Base-by-base conservation (phyloP, 2,797 vertebrate species). In the Neoniphon sammara region DNA sequence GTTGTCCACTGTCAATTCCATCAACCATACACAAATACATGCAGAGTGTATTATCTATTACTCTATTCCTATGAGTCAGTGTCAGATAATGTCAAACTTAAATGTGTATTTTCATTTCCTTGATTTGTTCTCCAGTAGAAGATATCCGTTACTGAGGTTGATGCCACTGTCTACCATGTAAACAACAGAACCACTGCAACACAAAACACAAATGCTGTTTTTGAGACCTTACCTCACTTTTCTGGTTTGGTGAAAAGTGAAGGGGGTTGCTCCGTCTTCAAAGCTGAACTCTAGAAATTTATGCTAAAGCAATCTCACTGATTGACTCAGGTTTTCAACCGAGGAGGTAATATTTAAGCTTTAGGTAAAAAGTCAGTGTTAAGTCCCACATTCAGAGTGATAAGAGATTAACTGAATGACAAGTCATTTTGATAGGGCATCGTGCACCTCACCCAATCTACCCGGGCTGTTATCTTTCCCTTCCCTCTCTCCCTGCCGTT, bases 181-280 rank as follows among this genome's bases (percentile, higher is more conserved):
- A 59, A 75, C 21, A 82, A 72, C 12, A 49, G 61, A 15, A 60
- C 1, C 69, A 66, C 53, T 52, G 78, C 76, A 83, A 78, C 70
- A 82, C 60, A 57, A 70, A 85, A 61, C 65, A 55, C 69, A 82
- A 46, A 67, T 34, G 78, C 63, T 67, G 65, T 80, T 82, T 57
- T 70, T 73, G 60, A 78, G 81, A 69, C 54, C 85, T 89, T 89
- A 91, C 87, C 89, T 90, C 27, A 11, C 66, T 68, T 75, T 76
- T 63, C 71, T 72, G 78, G 67, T 70, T 70, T 60, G 77, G 39
- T 47, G 80, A 65, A 67, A 67, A 73, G 66, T 69, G 66, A 59
- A 65, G 53, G 25, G 27, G 62, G 54, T 62, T 83, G 70, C 60
- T 82, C 57, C 39, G 47, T 50, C 46, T 81, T 72, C 46, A 63